Evolutionary conservation across 2,888 invertebrate genomes (phyloP), one percentile per base, ranked within the genome.

Genomic region (Mystacides longicornis): DNA sequence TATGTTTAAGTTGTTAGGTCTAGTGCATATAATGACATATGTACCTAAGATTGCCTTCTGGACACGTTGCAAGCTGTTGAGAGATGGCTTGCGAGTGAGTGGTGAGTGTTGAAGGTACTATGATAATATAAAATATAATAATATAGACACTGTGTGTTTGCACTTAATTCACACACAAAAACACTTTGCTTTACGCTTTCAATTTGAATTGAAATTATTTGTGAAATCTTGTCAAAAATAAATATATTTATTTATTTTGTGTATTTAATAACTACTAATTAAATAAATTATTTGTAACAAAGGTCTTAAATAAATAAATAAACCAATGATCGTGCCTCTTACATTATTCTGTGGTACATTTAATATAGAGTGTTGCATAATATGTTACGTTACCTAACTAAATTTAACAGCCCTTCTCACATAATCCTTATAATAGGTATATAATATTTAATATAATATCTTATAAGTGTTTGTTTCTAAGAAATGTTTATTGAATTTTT

Each of bases 311-410:
- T 48, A 51, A 49, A 45, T 52, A 54, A 59, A 54, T 55, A 60
- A 62, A 62, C 59, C 59, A 62, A 62, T 60, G 60, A 60, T 61
- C 58, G 62, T 62, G 62, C 62, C 62, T 62, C 61, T 56, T 51
- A 18, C n/a, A 52, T 49, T 37, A 23, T 60, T 53, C 57, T 59
- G 60, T 60, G 61, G 59, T 60, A 62, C 61, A 55, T 61, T n/a
- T n/a, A n/a, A n/a, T n/a, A n/a, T n/a, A n/a, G n/a, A n/a, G n/a
- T n/a, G n/a, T n/a, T n/a, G n/a, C n/a, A n/a, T n/a, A n/a, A n/a
- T n/a, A n/a, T n/a, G n/a, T n/a, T 57, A 61, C 61, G 57, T 61
- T 57, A 62, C 58, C 60, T 58, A 62, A 57, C 49, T 45, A 55
- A 51, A 57, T n/a, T n/a, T n/a, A 51, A 52, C 58, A 58, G 56